These are phyloP conservation scores for Micrastur ruficollis DNA, from an alignment of 2,797 vertebrate genomes.

Conservation along the genomic window DNA sequence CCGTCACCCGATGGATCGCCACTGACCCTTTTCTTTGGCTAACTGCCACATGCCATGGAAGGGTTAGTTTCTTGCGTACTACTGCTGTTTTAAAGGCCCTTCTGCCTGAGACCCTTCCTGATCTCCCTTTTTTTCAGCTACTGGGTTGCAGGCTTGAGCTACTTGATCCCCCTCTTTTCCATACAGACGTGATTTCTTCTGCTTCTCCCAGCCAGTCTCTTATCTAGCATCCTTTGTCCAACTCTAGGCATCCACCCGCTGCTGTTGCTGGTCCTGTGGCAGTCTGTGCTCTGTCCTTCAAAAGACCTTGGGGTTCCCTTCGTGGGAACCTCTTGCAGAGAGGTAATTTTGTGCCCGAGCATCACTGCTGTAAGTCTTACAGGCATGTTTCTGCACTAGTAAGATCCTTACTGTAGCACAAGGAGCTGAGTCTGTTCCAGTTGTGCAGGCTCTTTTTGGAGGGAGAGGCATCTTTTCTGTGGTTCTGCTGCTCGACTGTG, in stretches of 20 bases:
- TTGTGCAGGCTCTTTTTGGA: background rate
- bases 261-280: background rate
- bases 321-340: background rate
- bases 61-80: background rate
- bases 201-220: background rate
- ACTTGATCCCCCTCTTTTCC: background rate
- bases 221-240: too few relatives aligned
- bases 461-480: too few relatives aligned
- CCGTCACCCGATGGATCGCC: background rate
- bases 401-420: background rate
- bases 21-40: background rate
- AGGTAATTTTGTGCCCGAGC: background rate
- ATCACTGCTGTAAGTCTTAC: background rate
- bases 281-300: background rate
- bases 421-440: background rate
- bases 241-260: too few relatives aligned
- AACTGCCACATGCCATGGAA: background rate
- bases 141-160: background rate
- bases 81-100: background rate
- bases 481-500: background rate
- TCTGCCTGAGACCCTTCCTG: background rate
- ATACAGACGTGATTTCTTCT: background rate
- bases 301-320: background rate
- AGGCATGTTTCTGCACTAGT: background rate
- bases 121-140: background rate